Conservation (phyloP, 2,113 vertebrate species). For the Ictalurus furcatus region DNA sequence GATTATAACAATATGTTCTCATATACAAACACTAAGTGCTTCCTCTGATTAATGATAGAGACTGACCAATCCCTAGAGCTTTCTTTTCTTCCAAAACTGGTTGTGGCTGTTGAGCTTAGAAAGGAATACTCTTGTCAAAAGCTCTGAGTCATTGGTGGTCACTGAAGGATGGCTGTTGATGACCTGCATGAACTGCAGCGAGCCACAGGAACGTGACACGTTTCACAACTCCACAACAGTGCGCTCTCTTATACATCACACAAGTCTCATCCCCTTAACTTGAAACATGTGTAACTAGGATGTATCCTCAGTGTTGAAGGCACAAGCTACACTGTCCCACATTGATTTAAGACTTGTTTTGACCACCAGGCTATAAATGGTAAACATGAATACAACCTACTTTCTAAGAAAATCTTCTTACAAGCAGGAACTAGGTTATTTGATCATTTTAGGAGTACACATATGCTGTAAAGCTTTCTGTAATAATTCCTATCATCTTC, state of each 20-base stretch:
- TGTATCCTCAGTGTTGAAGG: too few species aligned
- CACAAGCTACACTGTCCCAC: not conserved
- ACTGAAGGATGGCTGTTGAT: not conserved
- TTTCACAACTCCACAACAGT: not conserved
- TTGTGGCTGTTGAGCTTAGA: not conserved
- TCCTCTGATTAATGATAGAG: not conserved
- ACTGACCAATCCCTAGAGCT: not conserved
- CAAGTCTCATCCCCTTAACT: not conserved
- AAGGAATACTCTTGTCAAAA: not conserved
- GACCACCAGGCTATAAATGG: constrained; percentile 7
- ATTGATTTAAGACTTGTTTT: not conserved
- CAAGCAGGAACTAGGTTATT: not conserved
- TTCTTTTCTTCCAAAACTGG: not conserved
- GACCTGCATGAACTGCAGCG: not conserved
- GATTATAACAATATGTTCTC: not conserved
- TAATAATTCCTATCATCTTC: not conserved
- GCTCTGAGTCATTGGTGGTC: not conserved
- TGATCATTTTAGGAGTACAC: not conserved
- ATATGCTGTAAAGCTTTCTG: not conserved
- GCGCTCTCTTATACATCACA: not conserved
- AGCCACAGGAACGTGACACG: constrained; percentile 2
- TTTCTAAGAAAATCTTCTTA: constrained; percentile 15
- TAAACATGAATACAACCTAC: constrained; percentile 31
- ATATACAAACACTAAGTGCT: not conserved
- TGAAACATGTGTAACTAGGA: not conserved